Evolutionary conservation across 2,797 vertebrate genomes (phyloP).

Genomic region (Chelon auratus): DNA sequence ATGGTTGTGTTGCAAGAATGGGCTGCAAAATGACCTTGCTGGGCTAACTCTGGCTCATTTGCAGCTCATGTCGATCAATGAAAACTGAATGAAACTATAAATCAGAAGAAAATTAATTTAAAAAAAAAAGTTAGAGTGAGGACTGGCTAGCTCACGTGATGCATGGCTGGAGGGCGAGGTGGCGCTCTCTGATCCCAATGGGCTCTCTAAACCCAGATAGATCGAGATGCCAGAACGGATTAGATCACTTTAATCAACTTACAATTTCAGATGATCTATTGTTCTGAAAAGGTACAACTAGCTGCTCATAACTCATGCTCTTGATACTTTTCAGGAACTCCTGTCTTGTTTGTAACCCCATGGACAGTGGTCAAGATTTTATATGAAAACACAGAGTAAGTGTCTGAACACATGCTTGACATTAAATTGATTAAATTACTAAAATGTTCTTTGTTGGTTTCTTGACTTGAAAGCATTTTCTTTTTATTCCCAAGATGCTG

Average conservation of each 20-base stretch:
- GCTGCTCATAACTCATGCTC: not conserved
- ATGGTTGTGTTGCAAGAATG: no score
- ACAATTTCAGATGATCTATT: not conserved
- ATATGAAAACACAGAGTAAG: conserved; percentile 86
- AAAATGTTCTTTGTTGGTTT: not conserved
- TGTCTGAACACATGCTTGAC: not conserved
- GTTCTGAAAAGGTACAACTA: not conserved
- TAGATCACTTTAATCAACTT: not conserved
- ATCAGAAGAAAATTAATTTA: no score
- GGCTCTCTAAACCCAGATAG: no score
- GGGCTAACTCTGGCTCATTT: no score
- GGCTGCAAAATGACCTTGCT: no score
- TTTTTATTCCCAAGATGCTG: conserved; percentile 88
- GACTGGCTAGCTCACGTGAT: no score
- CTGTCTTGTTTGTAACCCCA: conserved; percentile 84
- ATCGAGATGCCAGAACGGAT: no score
- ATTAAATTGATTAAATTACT: not conserved
- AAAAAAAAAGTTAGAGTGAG: no score
- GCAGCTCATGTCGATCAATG: no score
- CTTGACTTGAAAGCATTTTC: not conserved
- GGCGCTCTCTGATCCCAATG: no score
- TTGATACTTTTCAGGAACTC: conserved; percentile 76
- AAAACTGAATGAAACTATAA: no score
- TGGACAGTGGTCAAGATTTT: conserved; percentile 82
- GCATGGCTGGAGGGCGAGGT: no score